These are phyloP conservation scores for Echinometra lucunter DNA, from an alignment of 53 echinoderm and acorn worm species.

Conservation along the genomic window DNA sequence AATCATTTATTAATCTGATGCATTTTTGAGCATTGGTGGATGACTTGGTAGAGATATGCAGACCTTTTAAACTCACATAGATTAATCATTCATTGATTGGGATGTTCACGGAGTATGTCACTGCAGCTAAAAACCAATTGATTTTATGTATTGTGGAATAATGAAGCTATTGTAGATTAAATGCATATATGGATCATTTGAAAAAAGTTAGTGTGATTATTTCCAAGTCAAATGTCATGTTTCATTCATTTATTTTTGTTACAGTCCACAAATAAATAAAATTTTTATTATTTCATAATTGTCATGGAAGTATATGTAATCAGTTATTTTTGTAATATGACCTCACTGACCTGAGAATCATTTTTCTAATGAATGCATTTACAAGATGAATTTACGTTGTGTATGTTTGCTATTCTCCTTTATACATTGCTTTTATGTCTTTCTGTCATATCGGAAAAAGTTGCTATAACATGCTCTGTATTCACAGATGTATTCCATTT, in stretches of 20 bases:
- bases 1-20: not conserved
- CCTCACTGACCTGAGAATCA: not conserved
- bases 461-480: too few relatives aligned
- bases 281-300: too few relatives aligned
- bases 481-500: too few relatives aligned
- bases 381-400: not conserved
- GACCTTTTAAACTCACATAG: not conserved
- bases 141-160: not conserved
- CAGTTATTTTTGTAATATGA: too few relatives aligned
- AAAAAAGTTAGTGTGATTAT: too few relatives aligned
- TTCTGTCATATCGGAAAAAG: too few relatives aligned
- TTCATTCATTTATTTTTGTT: too few relatives aligned
- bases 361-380: not conserved
- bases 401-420: too few relatives aligned
- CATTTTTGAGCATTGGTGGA: slow-evolving; percentile 12
- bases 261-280: too few relatives aligned
- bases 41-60: slow-evolving; percentile 16
- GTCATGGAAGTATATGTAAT: too few relatives aligned
- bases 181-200: not conserved
- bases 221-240: too few relatives aligned
- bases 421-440: too few relatives aligned
- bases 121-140: not conserved
- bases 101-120: slow-evolving; percentile 7
- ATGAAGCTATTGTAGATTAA: not conserved
- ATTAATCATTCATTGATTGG: slow-evolving; percentile 24